These are phyloP conservation scores for Crotophaga sulcirostris DNA, from an alignment of 2,113 vertebrate genomes.

Conservation along the genomic window DNA sequence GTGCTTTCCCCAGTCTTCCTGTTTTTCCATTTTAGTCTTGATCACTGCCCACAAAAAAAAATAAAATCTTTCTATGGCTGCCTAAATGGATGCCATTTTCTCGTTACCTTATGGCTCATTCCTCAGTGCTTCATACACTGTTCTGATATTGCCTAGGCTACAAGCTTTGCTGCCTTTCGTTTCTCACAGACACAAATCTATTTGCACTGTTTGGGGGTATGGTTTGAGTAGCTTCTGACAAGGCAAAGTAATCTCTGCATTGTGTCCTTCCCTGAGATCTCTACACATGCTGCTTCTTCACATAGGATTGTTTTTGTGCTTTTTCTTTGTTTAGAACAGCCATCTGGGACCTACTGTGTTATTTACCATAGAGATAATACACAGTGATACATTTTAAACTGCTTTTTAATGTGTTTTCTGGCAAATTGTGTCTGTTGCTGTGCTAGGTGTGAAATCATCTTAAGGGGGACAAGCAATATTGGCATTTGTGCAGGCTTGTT, in stretches of 20 bases:
- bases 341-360: slow-evolving; percentile 23
- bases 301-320: not conserved
- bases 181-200: not conserved
- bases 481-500: slow-evolving; percentile 35
- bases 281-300: not conserved
- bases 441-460: slow-evolving; percentile 52
- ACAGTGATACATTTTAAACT: slow-evolving; percentile 9
- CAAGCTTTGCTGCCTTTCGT: not conserved
- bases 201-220: not conserved
- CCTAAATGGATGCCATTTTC: slow-evolving; percentile 2
- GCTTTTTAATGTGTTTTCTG: slow-evolving; percentile 40
- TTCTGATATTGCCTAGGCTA: not conserved
- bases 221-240: not conserved
- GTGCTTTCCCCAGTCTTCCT: not conserved
- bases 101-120: not conserved
- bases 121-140: not conserved
- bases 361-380: slow-evolving; percentile 26
- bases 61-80: not conserved
- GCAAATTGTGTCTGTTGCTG: slow-evolving; percentile 9
- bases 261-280: not conserved
- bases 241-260: not conserved
- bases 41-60: slow-evolving; percentile 16
- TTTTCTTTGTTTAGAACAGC: slow-evolving; percentile 6
- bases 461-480: not conserved
- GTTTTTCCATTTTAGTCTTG: slow-evolving; percentile 11